phyloP scores from a whole-genome alignment of 2,797 vertebrate species.

The Darevskia nairensis region DNA sequence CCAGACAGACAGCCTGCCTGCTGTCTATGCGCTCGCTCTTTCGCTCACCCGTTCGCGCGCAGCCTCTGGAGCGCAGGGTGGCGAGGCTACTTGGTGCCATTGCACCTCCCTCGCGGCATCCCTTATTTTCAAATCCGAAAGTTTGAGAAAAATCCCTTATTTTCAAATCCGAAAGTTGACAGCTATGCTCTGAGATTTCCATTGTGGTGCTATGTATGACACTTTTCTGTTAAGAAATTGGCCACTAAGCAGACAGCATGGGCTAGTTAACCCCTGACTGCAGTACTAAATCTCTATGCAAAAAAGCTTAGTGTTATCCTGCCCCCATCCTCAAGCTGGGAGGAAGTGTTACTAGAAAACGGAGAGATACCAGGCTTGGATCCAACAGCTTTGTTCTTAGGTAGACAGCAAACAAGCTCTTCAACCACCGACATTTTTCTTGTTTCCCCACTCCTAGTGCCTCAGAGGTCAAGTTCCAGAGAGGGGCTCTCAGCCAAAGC shows the following conservation, averaged over 20 bases:
- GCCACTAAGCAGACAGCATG: neutral
- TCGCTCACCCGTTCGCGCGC: no score
- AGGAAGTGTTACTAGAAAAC: conserved; percentile 29
- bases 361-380: conserved; percentile 8
- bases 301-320: conserved; percentile 15
- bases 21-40: no score
- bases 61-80: no score
- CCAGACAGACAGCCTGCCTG: no score
- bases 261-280: neutral
- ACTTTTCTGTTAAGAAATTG: neutral
- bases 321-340: neutral
- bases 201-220: neutral
- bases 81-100: no score
- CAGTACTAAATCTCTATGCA: conserved; percentile 25
- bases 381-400: conserved; percentile 39
- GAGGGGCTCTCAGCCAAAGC: conserved; percentile 40
- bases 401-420: conserved; percentile 55
- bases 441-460: conserved; percentile 31
- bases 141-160: no score
- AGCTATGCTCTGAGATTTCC: neutral
- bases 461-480: conserved; percentile 52
- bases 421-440: conserved; percentile 22
- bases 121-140: no score
- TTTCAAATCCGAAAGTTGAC: no score
- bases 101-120: no score